phyloP scores from a whole-genome alignment of 2,888 invertebrate species.

The Tachina lurida region DNA sequence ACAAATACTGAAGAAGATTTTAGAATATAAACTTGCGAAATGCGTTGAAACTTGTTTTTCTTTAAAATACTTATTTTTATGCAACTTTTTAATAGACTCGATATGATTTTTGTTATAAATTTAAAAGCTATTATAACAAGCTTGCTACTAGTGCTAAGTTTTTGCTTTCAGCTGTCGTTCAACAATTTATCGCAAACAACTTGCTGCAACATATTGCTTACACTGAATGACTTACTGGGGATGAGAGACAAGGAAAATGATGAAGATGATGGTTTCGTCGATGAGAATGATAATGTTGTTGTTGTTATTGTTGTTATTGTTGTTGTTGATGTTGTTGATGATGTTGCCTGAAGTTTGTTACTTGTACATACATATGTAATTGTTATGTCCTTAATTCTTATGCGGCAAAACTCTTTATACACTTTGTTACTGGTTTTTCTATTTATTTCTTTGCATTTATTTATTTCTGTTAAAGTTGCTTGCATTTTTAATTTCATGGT shows the following conservation, averaged over 20 bases:
- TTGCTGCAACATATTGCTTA: slow-evolving; percentile 62
- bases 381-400: slow-evolving; percentile 66
- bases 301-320: neutral
- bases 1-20: no score
- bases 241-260: slow-evolving; percentile 36
- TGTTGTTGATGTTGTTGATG: neutral
- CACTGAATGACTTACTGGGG: slow-evolving; percentile 38
- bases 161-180: neutral
- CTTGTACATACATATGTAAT: slow-evolving; percentile 17
- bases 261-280: slow-evolving; percentile 33
- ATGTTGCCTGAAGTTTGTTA: slow-evolving; percentile 40
- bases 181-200: slow-evolving; percentile 50
- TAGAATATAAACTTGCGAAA: no score
- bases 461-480: slow-evolving; percentile 63
- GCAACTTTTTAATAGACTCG: no score
- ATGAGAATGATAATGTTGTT: slow-evolving; percentile 26
- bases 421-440: slow-evolving; percentile 38
- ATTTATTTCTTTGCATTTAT: slow-evolving; percentile 29
- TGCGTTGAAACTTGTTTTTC: no score
- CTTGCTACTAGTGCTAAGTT: neutral
- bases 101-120: neutral
- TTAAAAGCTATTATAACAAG: neutral
- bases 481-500: slow-evolving; percentile 57
- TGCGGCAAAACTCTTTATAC: slow-evolving; percentile 72
- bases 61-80: no score